Evolutionary conservation across 1,140 invertebrate genomes (phyloP).

Genomic region (Chelonus insularis): DNA sequence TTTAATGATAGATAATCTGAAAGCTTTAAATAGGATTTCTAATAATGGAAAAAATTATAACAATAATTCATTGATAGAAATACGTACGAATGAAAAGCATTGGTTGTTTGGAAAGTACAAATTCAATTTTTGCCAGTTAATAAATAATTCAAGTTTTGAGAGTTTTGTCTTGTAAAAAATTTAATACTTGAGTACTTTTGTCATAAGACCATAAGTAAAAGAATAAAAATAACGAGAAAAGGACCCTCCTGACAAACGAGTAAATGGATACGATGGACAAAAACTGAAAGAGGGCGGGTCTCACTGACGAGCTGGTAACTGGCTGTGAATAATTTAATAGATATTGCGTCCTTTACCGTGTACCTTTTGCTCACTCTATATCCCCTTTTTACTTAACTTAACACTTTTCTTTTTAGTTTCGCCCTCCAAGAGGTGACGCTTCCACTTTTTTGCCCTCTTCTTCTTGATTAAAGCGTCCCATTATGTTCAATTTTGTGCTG

Average conservation of each 20-base stretch:
- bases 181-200: background rate
- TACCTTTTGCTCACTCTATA: slow-evolving; percentile 15
- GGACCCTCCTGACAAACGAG: slow-evolving; percentile 22
- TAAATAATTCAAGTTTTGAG: too few relatives aligned
- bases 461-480: slow-evolving; percentile 1
- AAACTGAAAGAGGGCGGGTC: slow-evolving; percentile 36
- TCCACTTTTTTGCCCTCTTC: background rate
- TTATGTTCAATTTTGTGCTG: background rate
- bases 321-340: slow-evolving; percentile 49
- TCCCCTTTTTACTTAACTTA: background rate
- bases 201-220: background rate
- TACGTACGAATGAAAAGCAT: too few relatives aligned
- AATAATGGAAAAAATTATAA: too few relatives aligned
- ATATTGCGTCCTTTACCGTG: slow-evolving; percentile 34
- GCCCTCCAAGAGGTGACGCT: background rate
- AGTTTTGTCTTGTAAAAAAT: too few relatives aligned
- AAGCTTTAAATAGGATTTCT: too few relatives aligned
- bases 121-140: too few relatives aligned
- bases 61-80: too few relatives aligned
- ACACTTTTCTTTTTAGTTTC: slow-evolving; percentile 9
- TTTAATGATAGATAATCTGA: too few relatives aligned
- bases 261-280: slow-evolving; percentile 29
- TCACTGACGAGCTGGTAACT: slow-evolving; percentile 46
- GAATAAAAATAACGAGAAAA: slow-evolving; percentile 22
- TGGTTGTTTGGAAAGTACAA: too few relatives aligned